These are phyloP conservation scores for Trichomycterus rosablanca DNA, from an alignment of 2,113 vertebrate genomes.

Conservation along the genomic window DNA sequence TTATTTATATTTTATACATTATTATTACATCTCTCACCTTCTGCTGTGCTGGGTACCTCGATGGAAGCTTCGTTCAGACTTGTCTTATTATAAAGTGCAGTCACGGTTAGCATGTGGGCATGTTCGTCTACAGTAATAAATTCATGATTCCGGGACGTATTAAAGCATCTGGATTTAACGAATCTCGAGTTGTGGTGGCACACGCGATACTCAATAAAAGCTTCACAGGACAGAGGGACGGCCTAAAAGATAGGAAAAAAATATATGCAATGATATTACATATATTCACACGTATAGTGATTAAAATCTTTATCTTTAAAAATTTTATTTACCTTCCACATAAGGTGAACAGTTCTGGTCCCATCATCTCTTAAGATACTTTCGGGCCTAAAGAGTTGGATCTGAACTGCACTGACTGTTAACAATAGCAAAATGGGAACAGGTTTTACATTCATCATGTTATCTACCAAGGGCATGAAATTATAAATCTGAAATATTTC, in stretches of 20 bases:
- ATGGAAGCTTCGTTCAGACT: slow-evolving; percentile 8
- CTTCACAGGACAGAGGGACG: slow-evolving; percentile 10
- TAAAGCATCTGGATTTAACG: not conserved
- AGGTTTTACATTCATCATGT: not conserved
- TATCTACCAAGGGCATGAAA: not conserved
- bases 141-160: slow-evolving; percentile 3
- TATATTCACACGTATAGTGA: no score
- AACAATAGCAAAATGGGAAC: not conserved
- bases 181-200: not conserved
- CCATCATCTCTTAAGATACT: not conserved
- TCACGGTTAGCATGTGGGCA: slow-evolving; percentile 5
- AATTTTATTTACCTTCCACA: slow-evolving; percentile 32
- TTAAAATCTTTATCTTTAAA: no score
- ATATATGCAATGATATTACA: not conserved
- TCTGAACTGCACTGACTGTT: slow-evolving; percentile 11
- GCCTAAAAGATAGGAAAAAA: slow-evolving; percentile 12
- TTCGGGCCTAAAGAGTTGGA: slow-evolving; percentile 24
- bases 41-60: slow-evolving; percentile 3
- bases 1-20: no score
- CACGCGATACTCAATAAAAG: slow-evolving; percentile 17
- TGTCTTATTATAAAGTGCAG: not conserved
- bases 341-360: slow-evolving; percentile 13
- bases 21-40: slow-evolving; percentile 13
- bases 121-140: slow-evolving; percentile 2
- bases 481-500: not conserved